Conservation (phyloP, 2,888 invertebrate genomes). For the Dorcus parallelipipedus region DNA sequence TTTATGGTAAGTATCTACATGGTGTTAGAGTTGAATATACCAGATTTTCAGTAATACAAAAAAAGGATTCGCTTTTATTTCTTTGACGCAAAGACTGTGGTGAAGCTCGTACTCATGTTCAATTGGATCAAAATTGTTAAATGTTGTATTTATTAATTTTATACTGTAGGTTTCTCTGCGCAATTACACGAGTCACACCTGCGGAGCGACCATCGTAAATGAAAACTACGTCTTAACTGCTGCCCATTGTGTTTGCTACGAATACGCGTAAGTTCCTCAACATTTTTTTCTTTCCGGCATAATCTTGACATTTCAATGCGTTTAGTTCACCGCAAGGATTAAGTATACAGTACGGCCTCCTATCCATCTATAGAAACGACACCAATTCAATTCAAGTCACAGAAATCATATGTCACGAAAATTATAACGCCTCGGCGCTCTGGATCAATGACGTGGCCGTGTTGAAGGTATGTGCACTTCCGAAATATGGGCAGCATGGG, state of each 20-base stretch:
- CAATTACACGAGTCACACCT: constrained; percentile 19
- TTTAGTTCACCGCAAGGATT: constrained; percentile 6
- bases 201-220: constrained; percentile 26
- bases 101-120: too few species aligned
- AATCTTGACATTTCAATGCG: too few species aligned
- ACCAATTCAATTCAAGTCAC: constrained; percentile 16
- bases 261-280: neutral
- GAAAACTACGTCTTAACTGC: constrained; percentile 26
- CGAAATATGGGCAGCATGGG: too few species aligned
- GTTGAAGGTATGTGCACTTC: constrained; percentile 8
- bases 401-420: constrained; percentile 14
- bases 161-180: constrained; percentile 22
- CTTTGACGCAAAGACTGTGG: too few species aligned
- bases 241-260: constrained; percentile 22
- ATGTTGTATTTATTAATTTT: too few species aligned
- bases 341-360: constrained; percentile 20
- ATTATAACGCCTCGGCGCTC: constrained; percentile 7
- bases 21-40: neutral
- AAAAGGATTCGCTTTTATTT: neutral
- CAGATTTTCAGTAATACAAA: neutral
- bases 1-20: constrained; percentile 22
- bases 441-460: constrained; percentile 23
- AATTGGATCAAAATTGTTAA: too few species aligned
- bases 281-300: too few species aligned
- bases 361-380: constrained; percentile 9